Conservation (phyloP, 37 sponge, comb jelly and placozoan species). For the Cliona cf. orientalis region DNA sequence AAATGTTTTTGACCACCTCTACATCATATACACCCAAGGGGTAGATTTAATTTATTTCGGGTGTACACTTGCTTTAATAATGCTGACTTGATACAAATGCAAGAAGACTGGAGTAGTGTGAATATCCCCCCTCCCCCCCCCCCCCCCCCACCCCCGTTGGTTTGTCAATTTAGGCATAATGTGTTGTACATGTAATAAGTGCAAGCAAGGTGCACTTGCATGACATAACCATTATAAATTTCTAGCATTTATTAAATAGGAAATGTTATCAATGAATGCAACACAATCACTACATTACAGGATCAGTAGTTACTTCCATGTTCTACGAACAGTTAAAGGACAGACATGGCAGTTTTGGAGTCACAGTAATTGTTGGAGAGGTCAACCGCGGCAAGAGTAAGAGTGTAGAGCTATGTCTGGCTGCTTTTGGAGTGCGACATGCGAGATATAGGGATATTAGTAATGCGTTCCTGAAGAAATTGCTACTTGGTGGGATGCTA, state of each 20-base stretch:
- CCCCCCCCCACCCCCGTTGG: no score
- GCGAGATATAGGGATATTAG: neutral
- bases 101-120: no score
- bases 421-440: neutral
- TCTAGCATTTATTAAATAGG: no score
- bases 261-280: no score
- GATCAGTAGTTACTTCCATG: neutral
- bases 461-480: neutral
- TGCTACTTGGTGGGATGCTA: conserved; percentile 11
- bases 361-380: neutral
- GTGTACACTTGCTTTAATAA: no score
- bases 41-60: no score
- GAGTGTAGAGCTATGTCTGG: conserved; percentile 7
- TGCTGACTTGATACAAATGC: no score
- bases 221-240: no score
- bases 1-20: no score
- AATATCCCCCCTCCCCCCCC: no score
- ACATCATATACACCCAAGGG: no score
- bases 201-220: neutral
- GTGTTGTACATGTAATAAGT: neutral
- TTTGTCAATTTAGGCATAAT: no score
- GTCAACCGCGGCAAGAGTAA: conserved; percentile 12
- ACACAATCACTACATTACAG: neutral
- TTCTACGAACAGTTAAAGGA: conserved; percentile 1
- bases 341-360: conserved; percentile 6